A percentile compares a stretch with the other conserved stretches of the same genome.
Conservation (phyloP, 2,113 vertebrate species). For the Trematomus loennbergii region DNA sequence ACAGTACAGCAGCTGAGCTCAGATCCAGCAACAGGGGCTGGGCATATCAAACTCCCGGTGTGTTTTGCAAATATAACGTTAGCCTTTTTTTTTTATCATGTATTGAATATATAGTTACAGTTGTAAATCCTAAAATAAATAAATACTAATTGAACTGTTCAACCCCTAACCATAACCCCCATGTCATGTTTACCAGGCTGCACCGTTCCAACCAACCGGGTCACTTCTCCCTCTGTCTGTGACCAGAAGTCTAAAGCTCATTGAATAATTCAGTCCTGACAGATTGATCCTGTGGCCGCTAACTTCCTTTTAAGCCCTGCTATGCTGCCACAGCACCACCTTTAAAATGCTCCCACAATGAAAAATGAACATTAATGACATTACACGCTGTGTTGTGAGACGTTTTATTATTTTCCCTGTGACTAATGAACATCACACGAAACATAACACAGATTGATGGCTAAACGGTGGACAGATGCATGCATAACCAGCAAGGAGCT, state of each 20-base stretch:
- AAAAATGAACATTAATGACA: conserved; percentile 73
- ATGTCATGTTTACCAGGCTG: too few species aligned
- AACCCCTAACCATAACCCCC: neutral
- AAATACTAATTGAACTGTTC: too few species aligned
- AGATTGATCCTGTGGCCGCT: conserved; percentile 58
- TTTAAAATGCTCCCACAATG: conserved; percentile 48
- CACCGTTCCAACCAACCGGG: neutral
- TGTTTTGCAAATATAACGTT: too few species aligned
- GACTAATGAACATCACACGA: conserved; percentile 67
- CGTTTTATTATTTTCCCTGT: conserved; percentile 51
- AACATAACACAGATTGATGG: conserved; percentile 68
- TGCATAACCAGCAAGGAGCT: conserved; percentile 43
- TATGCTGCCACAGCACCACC: conserved; percentile 1
- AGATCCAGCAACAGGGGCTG: too few species aligned
- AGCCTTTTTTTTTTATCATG: too few species aligned
- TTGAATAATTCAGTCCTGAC: conserved; percentile 77
- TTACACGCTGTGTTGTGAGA: conserved; percentile 44
- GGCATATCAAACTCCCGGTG: too few species aligned
- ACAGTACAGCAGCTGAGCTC: too few species aligned
- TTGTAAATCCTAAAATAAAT: too few species aligned
- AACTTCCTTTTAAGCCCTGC: conserved; percentile 41
- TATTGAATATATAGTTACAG: too few species aligned
- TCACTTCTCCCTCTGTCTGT: conserved; percentile 14
- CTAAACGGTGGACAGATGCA: conserved; percentile 43
- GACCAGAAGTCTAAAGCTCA: conserved; percentile 55